Evolutionary conservation across 2,113 vertebrate species (phyloP), one percentile per base, ranked within the genome.

Genomic region (Oryzias woworae): DNA sequence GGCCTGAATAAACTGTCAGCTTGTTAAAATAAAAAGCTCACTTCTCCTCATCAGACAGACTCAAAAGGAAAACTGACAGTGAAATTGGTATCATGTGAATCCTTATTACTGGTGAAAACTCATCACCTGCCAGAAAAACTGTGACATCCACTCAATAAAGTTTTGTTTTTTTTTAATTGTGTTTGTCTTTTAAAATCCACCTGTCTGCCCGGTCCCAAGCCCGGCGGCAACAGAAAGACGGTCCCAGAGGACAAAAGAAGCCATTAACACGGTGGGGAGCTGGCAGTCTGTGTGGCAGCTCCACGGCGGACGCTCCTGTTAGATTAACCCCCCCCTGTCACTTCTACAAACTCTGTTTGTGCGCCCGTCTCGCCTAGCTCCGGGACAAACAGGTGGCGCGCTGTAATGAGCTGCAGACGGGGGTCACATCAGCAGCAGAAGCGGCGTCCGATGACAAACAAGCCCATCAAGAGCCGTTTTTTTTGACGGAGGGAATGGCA

Each of bases 371-470:
- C 42, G 23, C 61, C 53, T 81, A 71, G 90, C 87, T 89, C 55
- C 81, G 31, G 88, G 87, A 91, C 83, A 91, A 92, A 92, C 91
- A 92, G 90, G 91, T 92, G 91, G 90, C 77, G 65, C 43, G 83
- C 80, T 83, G 87, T 92, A 92, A 91, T 89, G 90, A 91, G 88
- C 80, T 85, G 85, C 87, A 85, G 83, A 87, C 85, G 50, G 69
- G 54, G 80, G 85, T 82, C 85, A 81, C 84, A 82, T 88, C 87
- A 90, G 86, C 87, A 82, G 77, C 72, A 84, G 78, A 78, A 64
- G 79, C 75, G 42, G 75, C 74, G 68, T 51, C 81, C 51, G 83
- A 85, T 75, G 82, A 85, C 87, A 89, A 89, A 87, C 88, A 85
- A 73, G 80, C 81, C 78, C 85, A 83, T 81, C 85, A 80, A 87